phyloP scores from a whole-genome alignment of 2,113 vertebrate genomes.

The Pachycephala philippinensis region DNA sequence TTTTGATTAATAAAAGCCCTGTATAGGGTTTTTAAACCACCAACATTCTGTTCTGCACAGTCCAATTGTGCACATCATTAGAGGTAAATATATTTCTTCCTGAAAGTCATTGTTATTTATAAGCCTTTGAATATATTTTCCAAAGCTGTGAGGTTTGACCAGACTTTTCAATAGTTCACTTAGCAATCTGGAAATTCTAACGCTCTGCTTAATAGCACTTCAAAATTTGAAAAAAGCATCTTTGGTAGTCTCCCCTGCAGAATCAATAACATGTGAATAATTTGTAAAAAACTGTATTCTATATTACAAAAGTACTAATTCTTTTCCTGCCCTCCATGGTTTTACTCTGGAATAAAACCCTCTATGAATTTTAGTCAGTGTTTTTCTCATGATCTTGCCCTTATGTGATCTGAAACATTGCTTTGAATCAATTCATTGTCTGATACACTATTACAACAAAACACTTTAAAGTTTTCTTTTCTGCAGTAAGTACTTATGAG shows the following conservation, averaged over 20 bases:
- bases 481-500: not conserved
- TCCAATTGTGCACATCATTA: not conserved
- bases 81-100: not conserved
- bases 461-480: not conserved
- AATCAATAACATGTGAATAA: not conserved
- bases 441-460: not conserved
- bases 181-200: not conserved
- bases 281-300: not conserved
- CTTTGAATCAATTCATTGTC: not conserved
- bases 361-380: not conserved
- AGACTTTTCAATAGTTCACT: not conserved
- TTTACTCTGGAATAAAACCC: not conserved
- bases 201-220: not conserved
- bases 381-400: not conserved
- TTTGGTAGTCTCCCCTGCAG: not conserved
- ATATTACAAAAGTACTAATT: not conserved
- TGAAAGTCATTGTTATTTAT: not conserved
- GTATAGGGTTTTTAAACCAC: not conserved
- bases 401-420: not conserved
- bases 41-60: not conserved
- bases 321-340: not conserved
- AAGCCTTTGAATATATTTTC: not conserved
- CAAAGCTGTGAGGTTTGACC: not conserved
- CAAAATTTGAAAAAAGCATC: not conserved
- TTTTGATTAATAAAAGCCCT: not conserved